phyloP scores from a whole-genome alignment of 1,140 invertebrate genomes.

The Babylonia areolata region DNA sequence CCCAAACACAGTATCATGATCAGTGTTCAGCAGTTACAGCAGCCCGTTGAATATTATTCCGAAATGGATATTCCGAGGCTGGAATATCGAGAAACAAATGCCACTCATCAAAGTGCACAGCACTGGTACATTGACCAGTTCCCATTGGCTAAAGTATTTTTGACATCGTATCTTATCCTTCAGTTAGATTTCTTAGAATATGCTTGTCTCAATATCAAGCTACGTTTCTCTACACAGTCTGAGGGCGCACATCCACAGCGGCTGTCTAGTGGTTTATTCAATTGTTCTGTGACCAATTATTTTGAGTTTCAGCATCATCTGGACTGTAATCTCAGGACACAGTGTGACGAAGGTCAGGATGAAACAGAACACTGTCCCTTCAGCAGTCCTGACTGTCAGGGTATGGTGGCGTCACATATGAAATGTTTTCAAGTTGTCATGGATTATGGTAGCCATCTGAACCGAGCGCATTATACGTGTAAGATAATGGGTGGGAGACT shows the following conservation, averaged over 20 bases:
- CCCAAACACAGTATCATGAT: background rate
- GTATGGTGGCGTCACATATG: background rate
- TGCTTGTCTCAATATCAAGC: background rate
- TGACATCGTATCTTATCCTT: background rate
- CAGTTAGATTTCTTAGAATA: too few species aligned
- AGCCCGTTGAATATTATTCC: background rate
- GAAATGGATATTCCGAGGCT: background rate
- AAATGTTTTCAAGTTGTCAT: background rate
- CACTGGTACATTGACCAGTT: background rate
- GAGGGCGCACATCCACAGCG: background rate
- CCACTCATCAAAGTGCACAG: background rate
- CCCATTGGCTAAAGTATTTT: background rate
- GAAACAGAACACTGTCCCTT: constrained; percentile 30
- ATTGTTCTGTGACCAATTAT: constrained; percentile 11
- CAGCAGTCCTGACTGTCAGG: constrained; percentile 16
- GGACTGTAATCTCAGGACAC: constrained; percentile 13
- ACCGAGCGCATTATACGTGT: background rate
- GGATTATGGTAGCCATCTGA: background rate
- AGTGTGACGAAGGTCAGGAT: constrained; percentile 11
- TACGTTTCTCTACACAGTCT: background rate
- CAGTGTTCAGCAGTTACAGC: background rate
- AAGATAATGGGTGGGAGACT: background rate
- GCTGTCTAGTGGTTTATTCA: background rate
- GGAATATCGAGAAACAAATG: background rate
- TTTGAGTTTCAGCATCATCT: background rate